Evolutionary conservation across 2,797 vertebrate genomes (phyloP).

Genomic region (Carapus acus): DNA sequence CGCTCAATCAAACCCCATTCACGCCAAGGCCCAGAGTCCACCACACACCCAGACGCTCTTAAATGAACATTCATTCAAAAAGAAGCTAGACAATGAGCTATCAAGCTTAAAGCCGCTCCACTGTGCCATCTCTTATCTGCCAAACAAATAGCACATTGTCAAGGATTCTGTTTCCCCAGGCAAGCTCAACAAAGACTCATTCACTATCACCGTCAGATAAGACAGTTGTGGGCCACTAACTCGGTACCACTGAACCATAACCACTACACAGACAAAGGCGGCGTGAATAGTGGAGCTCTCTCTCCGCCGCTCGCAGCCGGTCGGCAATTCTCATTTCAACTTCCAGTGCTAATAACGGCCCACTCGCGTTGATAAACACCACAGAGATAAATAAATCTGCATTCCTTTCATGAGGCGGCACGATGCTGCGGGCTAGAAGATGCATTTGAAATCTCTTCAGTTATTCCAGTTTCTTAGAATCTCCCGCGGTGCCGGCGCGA

Average conservation of each 20-base stretch:
- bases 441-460: slow-evolving; percentile 36
- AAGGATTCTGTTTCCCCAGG: slow-evolving; percentile 22
- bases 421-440: slow-evolving; percentile 30
- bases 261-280: slow-evolving; percentile 1
- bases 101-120: slow-evolving; percentile 65
- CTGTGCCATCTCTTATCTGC: slow-evolving; percentile 64
- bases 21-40: slow-evolving; percentile 50
- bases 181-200: slow-evolving; percentile 11
- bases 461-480: slow-evolving; percentile 20
- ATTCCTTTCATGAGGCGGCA: slow-evolving; percentile 34
- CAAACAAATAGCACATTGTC: slow-evolving; percentile 53
- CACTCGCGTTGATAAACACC: slow-evolving; percentile 28
- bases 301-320: background rate
- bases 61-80: slow-evolving; percentile 67
- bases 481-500: slow-evolving; percentile 9
- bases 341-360: slow-evolving; percentile 19
- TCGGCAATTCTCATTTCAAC: slow-evolving; percentile 36
- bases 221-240: slow-evolving; percentile 4
- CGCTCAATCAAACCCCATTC: slow-evolving; percentile 39
- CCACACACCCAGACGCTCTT: slow-evolving; percentile 63
- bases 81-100: slow-evolving; percentile 61
- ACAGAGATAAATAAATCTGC: slow-evolving; percentile 35
- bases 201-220: slow-evolving; percentile 14
- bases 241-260: slow-evolving; percentile 13
- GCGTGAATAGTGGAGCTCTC: background rate